Evolutionary conservation across 2,888 invertebrate genomes (phyloP).

Genomic region (Chirona hameri): DNA sequence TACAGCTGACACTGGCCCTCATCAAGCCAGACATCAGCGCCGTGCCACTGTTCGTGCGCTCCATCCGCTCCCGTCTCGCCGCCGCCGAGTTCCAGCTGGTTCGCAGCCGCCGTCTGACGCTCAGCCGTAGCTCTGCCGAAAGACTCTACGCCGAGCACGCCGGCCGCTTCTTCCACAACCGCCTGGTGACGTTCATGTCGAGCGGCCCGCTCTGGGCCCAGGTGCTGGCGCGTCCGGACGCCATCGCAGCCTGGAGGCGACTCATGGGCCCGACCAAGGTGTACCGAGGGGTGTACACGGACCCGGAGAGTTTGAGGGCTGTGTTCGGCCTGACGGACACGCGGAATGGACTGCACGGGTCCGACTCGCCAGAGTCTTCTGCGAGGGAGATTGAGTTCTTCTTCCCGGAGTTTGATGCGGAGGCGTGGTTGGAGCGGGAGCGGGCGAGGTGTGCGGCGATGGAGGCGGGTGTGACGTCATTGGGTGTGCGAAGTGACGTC

Average conservation of each 20-base stretch:
- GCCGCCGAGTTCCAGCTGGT: constrained; percentile 62
- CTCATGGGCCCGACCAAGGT: constrained; percentile 90
- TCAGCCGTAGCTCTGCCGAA: constrained; percentile 58
- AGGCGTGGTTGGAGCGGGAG: constrained; percentile 54
- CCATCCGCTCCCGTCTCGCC: constrained; percentile 58
- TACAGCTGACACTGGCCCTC: constrained; percentile 74
- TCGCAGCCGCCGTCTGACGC: constrained; percentile 66
- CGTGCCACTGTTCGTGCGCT: constrained; percentile 59
- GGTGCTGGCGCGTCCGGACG: constrained; percentile 70
- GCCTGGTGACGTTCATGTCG: constrained; percentile 74
- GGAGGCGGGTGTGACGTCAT: no score
- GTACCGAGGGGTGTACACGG: constrained; percentile 69
- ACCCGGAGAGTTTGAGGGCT: constrained; percentile 75
- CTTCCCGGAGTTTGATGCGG: constrained; percentile 73
- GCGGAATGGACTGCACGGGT: constrained; percentile 90
- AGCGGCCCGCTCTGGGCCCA: constrained; percentile 59
- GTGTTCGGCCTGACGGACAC: constrained; percentile 88
- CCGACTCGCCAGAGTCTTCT: constrained; percentile 76
- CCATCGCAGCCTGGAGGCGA: constrained; percentile 73
- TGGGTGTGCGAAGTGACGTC: no score
- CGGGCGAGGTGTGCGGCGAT: no score
- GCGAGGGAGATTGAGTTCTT: constrained; percentile 73
- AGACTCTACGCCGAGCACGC: constrained; percentile 78
- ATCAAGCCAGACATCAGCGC: constrained; percentile 81
- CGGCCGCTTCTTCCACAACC: constrained; percentile 76